Base-by-base conservation (phyloP, 1,140 invertebrate species). In the Zaprionus kolodkinae region DNA sequence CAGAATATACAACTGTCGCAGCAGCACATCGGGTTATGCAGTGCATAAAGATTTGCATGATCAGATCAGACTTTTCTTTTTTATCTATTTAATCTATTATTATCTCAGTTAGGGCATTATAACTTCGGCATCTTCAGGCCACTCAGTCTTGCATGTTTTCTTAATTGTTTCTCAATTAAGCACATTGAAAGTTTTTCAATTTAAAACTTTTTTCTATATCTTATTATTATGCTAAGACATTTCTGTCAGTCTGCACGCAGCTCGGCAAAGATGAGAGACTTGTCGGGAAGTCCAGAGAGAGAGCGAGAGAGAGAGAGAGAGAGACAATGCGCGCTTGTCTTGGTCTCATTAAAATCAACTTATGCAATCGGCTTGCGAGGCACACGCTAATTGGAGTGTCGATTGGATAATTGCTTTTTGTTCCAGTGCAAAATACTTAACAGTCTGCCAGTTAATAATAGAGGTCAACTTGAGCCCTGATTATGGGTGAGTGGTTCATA, bases 311-410 rank as follows among this genome's bases (percentile, higher is more conserved):
- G 25, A 27, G 25, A 27, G 1, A 27, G 25, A 27, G 25, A 27
- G 21, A 36, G 17, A 40, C 40, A 45, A 35, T 12, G 57, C 27
- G 57, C 27, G 43, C 60, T 62, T n/a, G n/a, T 55, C 43, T 61
- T 33, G 43, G 13, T 30, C 61, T 64, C 30, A 59, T 60, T 57
- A 66, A 45, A 65, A 55, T 65, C 15, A 48, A 43, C 61, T 71
- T 71, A 62, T 65, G 79, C 13, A 83, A 88, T 60, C 56, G 27
- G 3, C 52, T 65, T 67, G 59, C 25, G 77, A 64, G 13, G 50
- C 62, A 7, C 11, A 57, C 67, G 84, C 62, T 87, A 87, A 87
- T 87, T 87, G 65, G 11, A 30, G 64, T 45, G 81, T 43, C 76
- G 74, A 45, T 59, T 67, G 63, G 38, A 66, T 56, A 66, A 76